A percentile compares a stretch with the other conserved stretches of the same genome.
These are phyloP conservation scores for Opisthocomus hoazin DNA, from an alignment of 2,113 vertebrate species.

Conservation along the genomic window DNA sequence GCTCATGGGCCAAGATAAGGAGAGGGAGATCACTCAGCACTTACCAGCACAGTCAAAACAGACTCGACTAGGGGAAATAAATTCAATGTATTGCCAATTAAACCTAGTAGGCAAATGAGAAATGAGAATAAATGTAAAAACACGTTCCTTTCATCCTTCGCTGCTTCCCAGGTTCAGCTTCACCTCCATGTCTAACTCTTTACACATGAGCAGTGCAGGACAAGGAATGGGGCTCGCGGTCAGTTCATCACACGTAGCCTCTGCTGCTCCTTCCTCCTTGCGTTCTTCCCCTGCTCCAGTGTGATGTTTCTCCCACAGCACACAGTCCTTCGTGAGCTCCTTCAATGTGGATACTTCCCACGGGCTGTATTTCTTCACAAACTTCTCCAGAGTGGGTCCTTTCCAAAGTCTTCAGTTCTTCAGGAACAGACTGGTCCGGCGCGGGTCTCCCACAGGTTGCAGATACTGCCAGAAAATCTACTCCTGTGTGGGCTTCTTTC, in stretches of 20 bases:
- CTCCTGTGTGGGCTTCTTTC: neutral
- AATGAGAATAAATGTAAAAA: neutral
- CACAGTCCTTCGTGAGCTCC: neutral
- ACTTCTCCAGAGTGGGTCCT: too few relatives aligned
- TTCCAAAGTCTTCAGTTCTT: neutral
- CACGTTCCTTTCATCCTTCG: neutral
- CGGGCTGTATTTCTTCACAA: neutral
- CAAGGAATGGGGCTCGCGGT: too few relatives aligned
- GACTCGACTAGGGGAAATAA: neutral
- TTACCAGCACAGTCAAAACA: neutral
- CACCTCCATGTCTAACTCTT: neutral
- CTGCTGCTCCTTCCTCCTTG: neutral
- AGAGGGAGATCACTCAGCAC: neutral
- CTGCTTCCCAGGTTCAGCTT: neutral
- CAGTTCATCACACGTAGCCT: neutral
- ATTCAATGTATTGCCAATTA: neutral
- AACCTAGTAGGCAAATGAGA: neutral
- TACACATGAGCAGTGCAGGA: fast-evolving
- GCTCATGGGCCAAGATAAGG: neutral
- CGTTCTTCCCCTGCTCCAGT: neutral
- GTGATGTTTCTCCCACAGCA: neutral
- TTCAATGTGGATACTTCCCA: neutral
- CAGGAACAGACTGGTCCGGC: neutral
- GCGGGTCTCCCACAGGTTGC: too few relatives aligned
- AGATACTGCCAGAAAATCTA: neutral